Percentiles rank a stretch among this genome's conserved stretches.
These are phyloP conservation scores for Clitarchus hookeri DNA, from an alignment of 2,888 invertebrate species.

Conservation along the genomic window DNA sequence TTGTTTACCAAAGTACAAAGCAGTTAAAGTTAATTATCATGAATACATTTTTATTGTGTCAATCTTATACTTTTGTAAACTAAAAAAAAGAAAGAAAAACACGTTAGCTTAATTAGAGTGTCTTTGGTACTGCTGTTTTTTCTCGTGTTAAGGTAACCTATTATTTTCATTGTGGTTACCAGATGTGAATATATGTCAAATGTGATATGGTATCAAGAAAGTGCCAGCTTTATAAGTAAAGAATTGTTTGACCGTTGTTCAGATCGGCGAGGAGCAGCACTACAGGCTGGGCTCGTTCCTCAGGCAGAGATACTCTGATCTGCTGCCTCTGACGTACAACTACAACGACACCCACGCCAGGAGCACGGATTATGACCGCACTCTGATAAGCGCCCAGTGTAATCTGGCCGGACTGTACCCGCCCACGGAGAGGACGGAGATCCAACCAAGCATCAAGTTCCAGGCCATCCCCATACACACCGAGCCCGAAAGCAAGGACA, in stretches of 20 bases:
- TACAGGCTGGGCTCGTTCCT: slow-evolving; percentile 1
- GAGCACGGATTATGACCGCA: slow-evolving; percentile 57
- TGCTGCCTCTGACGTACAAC: slow-evolving; percentile 18
- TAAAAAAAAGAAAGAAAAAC: too few relatives aligned
- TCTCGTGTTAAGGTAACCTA: too few relatives aligned
- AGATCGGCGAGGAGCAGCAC: slow-evolving; percentile 24
- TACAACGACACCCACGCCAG: slow-evolving; percentile 36
- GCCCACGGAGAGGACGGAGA: slow-evolving; percentile 37
- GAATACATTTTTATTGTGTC: too few relatives aligned
- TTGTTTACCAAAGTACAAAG: too few relatives aligned
- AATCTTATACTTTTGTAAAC: too few relatives aligned
- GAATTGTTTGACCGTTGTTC: neutral
- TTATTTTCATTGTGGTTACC: too few relatives aligned
- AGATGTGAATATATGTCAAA: too few relatives aligned
- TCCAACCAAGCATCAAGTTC: slow-evolving; percentile 52
- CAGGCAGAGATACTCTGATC: neutral
- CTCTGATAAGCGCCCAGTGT: slow-evolving; percentile 55
- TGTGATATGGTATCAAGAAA: too few relatives aligned
- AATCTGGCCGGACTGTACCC: slow-evolving; percentile 55
- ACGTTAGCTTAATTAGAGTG: too few relatives aligned
- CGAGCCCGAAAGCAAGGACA: slow-evolving; percentile 50
- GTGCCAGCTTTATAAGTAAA: too few relatives aligned
- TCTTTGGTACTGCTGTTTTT: too few relatives aligned
- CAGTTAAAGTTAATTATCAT: too few relatives aligned
- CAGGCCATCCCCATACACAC: slow-evolving; percentile 61